Base-by-base conservation (phyloP, 1,140 invertebrate genomes). In the Calycopis cecrops region DNA sequence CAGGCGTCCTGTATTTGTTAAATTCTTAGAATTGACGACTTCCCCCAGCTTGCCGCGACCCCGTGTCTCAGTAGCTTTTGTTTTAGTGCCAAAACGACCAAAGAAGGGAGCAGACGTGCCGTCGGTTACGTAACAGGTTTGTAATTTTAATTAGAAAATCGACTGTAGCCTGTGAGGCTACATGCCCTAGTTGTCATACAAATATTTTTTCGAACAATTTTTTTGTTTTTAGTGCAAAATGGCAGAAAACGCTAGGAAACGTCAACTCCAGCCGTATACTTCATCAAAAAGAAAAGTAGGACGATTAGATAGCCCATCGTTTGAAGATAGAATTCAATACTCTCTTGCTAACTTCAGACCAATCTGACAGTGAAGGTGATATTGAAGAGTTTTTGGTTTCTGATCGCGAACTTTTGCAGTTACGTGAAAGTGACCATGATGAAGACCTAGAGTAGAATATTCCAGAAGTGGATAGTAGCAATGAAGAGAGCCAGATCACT, bases 321-420 rank as follows among this genome's bases (percentile, higher is more conserved):
- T 67, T 59, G 55, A 60, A 48, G 60, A 60, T n/a, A 44, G 60
- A 60, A 63, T 55, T 63, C 48, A 60, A 55, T 58, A 42, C 55
- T 53, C 44, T 62, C 10, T 21, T 62, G 62, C 60, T 62, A 40
- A 57, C 59, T 57, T 62, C 60, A 38, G 57, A 68, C 57, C 59
- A 68, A 62, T 65, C 62, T 50, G 65, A 57, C 33, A 63, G 57
- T 44, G 60, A 63, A 59, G 50, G 40, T 54, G 56, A 67, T 63
- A 48, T 56, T 50, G 62, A 61, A 16, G 56, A 61, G 10, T 61
- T 55, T 12, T 53, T 65, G 48, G 35, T 63, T 59, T 61, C 55
- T 34, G 64, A 63, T 9, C 35, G 52, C 28, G 57, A 63, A 55
- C 53, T 60, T 52, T 60, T 61, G 14, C 61, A 59, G 38, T 11